phyloP scores from a whole-genome alignment of 2,797 vertebrate genomes.

The Brachyalestes nurse region DNA sequence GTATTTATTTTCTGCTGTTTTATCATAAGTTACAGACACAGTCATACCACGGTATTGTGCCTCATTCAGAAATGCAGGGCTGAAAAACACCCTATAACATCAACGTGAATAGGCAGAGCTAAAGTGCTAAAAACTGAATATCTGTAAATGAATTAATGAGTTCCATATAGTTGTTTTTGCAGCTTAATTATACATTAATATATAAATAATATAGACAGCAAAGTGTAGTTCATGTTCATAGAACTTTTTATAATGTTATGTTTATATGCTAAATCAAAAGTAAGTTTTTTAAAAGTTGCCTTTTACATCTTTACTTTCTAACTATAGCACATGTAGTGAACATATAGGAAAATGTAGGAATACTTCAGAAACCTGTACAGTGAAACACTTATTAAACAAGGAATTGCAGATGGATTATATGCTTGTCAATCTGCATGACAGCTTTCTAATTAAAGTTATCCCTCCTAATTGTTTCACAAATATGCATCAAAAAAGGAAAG shows the following conservation, averaged over 20 bases:
- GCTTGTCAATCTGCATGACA: constrained; percentile 25
- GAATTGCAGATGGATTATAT: neutral
- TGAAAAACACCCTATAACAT: no score
- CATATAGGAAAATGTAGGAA: neutral
- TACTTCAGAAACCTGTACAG: neutral
- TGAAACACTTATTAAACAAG: neutral
- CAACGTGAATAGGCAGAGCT: no score
- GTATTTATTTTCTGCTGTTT: no score
- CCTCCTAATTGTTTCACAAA: constrained; percentile 10
- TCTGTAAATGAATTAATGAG: no score
- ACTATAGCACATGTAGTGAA: neutral
- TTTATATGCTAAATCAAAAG: no score
- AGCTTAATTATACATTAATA: neutral
- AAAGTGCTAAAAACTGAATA: no score
- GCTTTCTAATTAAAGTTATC: constrained; percentile 16
- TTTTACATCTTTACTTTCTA: neutral
- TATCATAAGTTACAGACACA: no score
- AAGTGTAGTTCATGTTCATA: no score
- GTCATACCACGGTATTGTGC: no score
- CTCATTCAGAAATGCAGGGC: no score
- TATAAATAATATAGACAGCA: neutral
- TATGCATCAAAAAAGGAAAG: neutral
- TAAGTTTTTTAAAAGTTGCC: neutral
- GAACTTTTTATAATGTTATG: no score
- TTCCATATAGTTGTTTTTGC: no score